phyloP scores from a whole-genome alignment of 2,888 invertebrate species.

The Cryptocephalus primarius region DNA sequence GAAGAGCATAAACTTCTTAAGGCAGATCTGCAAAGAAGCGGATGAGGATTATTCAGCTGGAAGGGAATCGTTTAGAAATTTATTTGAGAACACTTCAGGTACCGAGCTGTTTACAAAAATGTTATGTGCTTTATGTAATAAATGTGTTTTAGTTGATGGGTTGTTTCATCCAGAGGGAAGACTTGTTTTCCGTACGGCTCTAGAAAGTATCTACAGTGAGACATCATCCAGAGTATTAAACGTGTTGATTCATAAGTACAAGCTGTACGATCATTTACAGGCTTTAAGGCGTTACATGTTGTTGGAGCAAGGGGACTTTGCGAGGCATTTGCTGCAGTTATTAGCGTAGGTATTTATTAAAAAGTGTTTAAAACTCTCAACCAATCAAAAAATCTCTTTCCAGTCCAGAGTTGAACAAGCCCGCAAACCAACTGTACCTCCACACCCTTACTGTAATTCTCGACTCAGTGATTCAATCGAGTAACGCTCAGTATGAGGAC shows the following conservation, averaged over 20 bases:
- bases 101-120: constrained; percentile 2
- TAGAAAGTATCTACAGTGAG: constrained; percentile 75
- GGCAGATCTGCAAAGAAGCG: constrained; percentile 82
- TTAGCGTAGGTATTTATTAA: constrained; percentile 61
- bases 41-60: constrained; percentile 55
- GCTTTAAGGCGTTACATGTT: constrained; percentile 84
- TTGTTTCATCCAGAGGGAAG: constrained; percentile 60
- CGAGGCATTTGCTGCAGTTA: constrained; percentile 84
- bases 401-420: constrained; percentile 81
- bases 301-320: constrained; percentile 95
- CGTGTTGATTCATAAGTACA: constrained; percentile 77
- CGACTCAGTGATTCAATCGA: constrained; percentile 78
- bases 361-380: too few species aligned
- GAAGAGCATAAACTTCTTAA: constrained; percentile 90
- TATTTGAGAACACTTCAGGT: constrained; percentile 41
- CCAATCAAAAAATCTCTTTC: neutral
- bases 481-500: constrained; percentile 90
- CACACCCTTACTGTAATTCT: constrained; percentile 80
- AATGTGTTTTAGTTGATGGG: constrained; percentile 41
- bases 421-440: constrained; percentile 73
- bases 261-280: constrained; percentile 80
- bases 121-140: too few species aligned
- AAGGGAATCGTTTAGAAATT: constrained; percentile 44
- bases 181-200: constrained; percentile 64
- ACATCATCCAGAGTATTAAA: constrained; percentile 79